Percentiles rank a stretch among this genome's conserved stretches.
These are phyloP conservation scores for Branchellion lobata DNA, from an alignment of 2,888 invertebrate genomes.

Conservation along the genomic window DNA sequence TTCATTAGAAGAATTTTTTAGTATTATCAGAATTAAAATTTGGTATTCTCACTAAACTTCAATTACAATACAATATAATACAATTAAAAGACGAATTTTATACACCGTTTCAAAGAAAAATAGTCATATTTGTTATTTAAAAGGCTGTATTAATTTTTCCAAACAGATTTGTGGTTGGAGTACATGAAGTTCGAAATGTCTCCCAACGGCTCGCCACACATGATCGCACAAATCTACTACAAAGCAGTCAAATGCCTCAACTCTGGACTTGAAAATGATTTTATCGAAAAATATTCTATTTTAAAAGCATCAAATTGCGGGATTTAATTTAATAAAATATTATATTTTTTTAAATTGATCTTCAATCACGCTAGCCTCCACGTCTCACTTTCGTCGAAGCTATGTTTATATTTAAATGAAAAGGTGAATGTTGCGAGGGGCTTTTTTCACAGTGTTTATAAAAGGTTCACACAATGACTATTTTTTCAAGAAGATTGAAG, in stretches of 20 bases:
- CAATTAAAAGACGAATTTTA: too few species aligned
- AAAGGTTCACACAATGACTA: too few species aligned
- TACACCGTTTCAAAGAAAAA: not conserved
- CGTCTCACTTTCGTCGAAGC: not conserved
- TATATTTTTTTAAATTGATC: not conserved
- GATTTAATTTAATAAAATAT: not conserved
- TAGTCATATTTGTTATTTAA: not conserved
- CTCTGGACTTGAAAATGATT: slow-evolving; percentile 33
- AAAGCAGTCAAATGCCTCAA: slow-evolving; percentile 34
- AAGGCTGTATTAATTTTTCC: not conserved
- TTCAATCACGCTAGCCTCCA: too few species aligned
- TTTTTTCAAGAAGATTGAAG: not conserved
- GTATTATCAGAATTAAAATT: too few species aligned
- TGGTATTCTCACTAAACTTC: too few species aligned
- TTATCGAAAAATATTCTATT: slow-evolving; percentile 34
- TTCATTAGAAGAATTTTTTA: too few species aligned
- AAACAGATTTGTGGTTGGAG: slow-evolving; percentile 37
- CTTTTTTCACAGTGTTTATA: too few species aligned
- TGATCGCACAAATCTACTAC: not conserved
- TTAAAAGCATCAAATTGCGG: slow-evolving; percentile 15
- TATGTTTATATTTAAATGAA: too few species aligned
- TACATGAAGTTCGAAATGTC: slow-evolving; percentile 37
- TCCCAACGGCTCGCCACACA: not conserved
- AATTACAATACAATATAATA: too few species aligned
- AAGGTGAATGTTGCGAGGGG: too few species aligned